Conservation (phyloP, 2,888 invertebrate genomes). For the Phortica okadai region DNA sequence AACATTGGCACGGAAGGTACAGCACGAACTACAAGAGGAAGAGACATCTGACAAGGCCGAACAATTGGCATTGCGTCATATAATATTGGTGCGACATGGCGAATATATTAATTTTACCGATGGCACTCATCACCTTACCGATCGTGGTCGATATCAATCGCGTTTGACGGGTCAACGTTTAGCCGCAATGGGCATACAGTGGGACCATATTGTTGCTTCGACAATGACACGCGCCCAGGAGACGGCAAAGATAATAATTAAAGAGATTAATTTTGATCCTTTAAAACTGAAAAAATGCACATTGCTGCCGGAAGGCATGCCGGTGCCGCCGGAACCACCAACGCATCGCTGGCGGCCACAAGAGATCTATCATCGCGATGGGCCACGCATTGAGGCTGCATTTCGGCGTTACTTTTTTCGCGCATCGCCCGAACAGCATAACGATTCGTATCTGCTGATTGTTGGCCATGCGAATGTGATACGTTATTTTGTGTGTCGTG, state of each 20-base stretch:
- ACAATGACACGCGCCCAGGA: slow-evolving; percentile 96
- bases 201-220: slow-evolving; percentile 88
- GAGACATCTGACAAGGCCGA: slow-evolving; percentile 75
- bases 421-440: slow-evolving; percentile 86
- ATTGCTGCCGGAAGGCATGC: slow-evolving; percentile 93
- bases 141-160: slow-evolving; percentile 90
- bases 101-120: slow-evolving; percentile 90
- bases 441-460: slow-evolving; percentile 91
- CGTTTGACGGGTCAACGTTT: slow-evolving; percentile 89
- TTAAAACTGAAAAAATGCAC: slow-evolving; percentile 83
- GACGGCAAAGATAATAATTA: slow-evolving; percentile 89
- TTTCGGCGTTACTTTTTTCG: slow-evolving; percentile 95
- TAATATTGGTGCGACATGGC: slow-evolving; percentile 95
- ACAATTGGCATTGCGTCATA: slow-evolving; percentile 81
- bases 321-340: slow-evolving; percentile 95
- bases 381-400: slow-evolving; percentile 96
- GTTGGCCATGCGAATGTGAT: slow-evolving; percentile 99
- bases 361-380: slow-evolving; percentile 93
- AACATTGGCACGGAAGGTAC: slow-evolving; percentile 79
- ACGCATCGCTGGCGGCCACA: slow-evolving; percentile 89
- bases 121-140: slow-evolving; percentile 85
- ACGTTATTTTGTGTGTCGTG: slow-evolving; percentile 93
- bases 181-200: slow-evolving; percentile 85
- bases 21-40: slow-evolving; percentile 39
- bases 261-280: slow-evolving; percentile 80